Evolutionary conservation across 1,140 invertebrate genomes (phyloP), one percentile per base, ranked within the genome.

Genomic region (Pararge aegeria): DNA sequence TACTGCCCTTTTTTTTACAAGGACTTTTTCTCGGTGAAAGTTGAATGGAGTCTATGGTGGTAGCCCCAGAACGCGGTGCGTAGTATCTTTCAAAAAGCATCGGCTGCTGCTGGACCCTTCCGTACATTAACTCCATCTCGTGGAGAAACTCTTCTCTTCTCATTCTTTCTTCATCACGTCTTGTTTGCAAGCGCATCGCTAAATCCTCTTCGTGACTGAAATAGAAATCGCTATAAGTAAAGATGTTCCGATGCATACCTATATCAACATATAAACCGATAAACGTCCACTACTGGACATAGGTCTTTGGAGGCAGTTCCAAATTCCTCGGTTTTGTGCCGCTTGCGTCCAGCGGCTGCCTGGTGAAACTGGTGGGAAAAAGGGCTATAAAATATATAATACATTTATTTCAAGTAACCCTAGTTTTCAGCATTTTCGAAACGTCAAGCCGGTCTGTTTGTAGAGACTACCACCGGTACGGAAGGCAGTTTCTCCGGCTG

Each of bases 81-180:
- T 94, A 94, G 67, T 94, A 93, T 48, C 94, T 87, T 80, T 94
- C 93, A 66, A 94, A 95, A 10, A 94, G 89, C 54, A 93, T 92
- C 0, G 94, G 94, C 68, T 94, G 94, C 64, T 91, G 90, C 46
- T 93, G 92, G 0, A 95, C 94, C 59, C 94, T 90, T 48, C 93
- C 92, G 51, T 94, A 83, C 94, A 95, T 95, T 57, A 93, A 73
- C 78, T 94, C 92, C 94, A 95, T 95, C 64, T 94, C 92, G 21
- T 93, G 83, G 5, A 92, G 87, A 82, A 94, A 93, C 72, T 93
- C 92, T 64, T 94, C 93, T 6, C 91, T 91, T 58, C 93, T 90
- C 66, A 94, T 90, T 64, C 91, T 87, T 40, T 94, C 93, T 78
- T 94, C 94, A 34, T 94, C 93, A 42, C 91, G 91, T 10, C 94